These are phyloP conservation scores for Acheta domesticus DNA, from an alignment of 2,888 invertebrate genomes.

Conservation along the genomic window DNA sequence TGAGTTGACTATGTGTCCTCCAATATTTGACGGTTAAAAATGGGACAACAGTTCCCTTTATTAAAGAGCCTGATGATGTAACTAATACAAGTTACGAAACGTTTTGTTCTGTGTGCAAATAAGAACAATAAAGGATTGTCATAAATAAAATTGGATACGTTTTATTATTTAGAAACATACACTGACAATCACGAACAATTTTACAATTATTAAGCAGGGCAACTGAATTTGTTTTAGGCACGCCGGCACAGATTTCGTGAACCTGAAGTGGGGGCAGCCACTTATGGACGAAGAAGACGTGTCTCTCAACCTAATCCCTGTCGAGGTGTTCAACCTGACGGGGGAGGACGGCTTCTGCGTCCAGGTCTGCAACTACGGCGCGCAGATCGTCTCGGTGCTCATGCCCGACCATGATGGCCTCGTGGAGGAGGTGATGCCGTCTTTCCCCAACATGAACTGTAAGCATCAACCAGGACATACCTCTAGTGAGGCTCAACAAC, in stretches of 20 bases:
- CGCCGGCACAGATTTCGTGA: neutral
- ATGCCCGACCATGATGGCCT: neutral
- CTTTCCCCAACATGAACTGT: neutral
- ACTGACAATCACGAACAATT: too few relatives aligned
- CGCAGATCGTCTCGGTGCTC: neutral
- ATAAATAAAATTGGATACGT: too few relatives aligned
- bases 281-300: neutral
- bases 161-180: too few relatives aligned
- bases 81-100: too few relatives aligned
- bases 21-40: too few relatives aligned
- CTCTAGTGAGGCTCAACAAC: neutral
- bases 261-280: neutral
- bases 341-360: neutral
- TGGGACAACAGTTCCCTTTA: too few relatives aligned
- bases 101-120: too few relatives aligned
- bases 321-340: neutral
- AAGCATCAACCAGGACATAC: neutral
- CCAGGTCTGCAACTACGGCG: neutral
- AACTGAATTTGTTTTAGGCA: neutral
- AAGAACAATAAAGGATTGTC: too few relatives aligned
- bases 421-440: conserved; percentile 1
- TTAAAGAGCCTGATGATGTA: too few relatives aligned
- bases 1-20: too few relatives aligned
- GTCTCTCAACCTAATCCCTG: neutral
- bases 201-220: too few relatives aligned